Percentiles rank a stretch among this genome's conserved stretches.
Conservation (phyloP, 2,797 vertebrate genomes). For the Emys orbicularis region DNA sequence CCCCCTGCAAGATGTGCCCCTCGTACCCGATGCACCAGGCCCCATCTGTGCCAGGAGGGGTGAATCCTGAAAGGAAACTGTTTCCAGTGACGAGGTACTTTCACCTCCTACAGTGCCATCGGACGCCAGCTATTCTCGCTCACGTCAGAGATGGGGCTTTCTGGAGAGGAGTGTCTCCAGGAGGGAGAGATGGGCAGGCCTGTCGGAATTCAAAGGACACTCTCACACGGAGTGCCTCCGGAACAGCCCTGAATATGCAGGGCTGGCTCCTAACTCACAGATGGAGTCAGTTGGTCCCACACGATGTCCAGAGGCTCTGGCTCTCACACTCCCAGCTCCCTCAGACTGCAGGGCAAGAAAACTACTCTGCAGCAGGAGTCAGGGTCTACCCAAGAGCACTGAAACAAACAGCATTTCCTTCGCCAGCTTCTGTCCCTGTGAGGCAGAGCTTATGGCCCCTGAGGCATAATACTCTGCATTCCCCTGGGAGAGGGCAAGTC, state of each 20-base stretch:
- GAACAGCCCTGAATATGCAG: background rate
- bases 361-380: background rate
- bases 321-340: slow-evolving; percentile 26
- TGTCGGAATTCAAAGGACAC: slow-evolving; percentile 43
- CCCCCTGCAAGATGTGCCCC: background rate
- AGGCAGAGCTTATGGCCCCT: background rate
- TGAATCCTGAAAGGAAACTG: background rate
- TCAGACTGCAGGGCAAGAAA: background rate
- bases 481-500: background rate
- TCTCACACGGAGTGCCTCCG: background rate
- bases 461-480: background rate
- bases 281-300: slow-evolving; percentile 60
- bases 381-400: background rate
- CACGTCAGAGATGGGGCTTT: background rate
- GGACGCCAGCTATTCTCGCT: background rate
- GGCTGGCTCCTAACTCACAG: slow-evolving; percentile 36
- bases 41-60: background rate
- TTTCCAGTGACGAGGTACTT: slow-evolving; percentile 28
- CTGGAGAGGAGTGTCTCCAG: slow-evolving; percentile 9
- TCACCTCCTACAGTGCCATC: background rate
- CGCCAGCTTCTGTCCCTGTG: background rate
- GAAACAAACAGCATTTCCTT: background rate
- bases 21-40: fast-evolving
- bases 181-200: background rate
- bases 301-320: slow-evolving; percentile 12